Percentiles rank a stretch among this genome's conserved stretches.
phyloP scores from a whole-genome alignment of 2,797 vertebrate species.

The Rhynchonycteris naso region DNA sequence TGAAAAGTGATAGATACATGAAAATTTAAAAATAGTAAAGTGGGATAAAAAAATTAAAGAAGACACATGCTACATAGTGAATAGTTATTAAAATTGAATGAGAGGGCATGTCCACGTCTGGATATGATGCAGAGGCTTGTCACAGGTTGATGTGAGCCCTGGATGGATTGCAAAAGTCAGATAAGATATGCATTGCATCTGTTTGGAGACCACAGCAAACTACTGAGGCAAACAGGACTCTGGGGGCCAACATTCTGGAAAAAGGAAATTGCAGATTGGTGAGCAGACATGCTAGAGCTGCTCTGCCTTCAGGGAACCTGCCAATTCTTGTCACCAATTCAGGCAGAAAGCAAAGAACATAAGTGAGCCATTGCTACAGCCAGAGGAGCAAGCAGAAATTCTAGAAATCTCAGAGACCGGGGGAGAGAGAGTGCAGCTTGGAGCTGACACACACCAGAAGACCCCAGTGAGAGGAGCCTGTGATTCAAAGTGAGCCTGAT shows the following conservation, averaged over 20 bases:
- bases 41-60: not conserved
- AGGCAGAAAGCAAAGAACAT: not conserved
- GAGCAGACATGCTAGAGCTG: not conserved
- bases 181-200: not conserved
- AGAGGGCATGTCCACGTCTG: not conserved
- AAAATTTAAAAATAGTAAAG: not conserved
- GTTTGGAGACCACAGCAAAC: not conserved
- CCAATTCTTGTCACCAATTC: not conserved
- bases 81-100: not conserved
- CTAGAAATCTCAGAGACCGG: not conserved
- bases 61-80: not conserved
- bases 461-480: not conserved
- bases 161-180: fast-evolving
- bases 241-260: not conserved
- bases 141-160: not conserved
- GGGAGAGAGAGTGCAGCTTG: not conserved
- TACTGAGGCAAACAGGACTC: not conserved
- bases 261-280: not conserved
- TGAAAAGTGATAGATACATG: not conserved
- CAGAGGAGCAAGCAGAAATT: not conserved
- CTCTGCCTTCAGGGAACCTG: not conserved
- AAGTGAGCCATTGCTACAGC: not conserved
- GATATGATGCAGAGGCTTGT: not conserved
- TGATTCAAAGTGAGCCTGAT: not conserved
- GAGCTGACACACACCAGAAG: not conserved